Base-by-base conservation (phyloP, 2,113 vertebrate species). In the Forbesichthys papilliferus region DNA sequence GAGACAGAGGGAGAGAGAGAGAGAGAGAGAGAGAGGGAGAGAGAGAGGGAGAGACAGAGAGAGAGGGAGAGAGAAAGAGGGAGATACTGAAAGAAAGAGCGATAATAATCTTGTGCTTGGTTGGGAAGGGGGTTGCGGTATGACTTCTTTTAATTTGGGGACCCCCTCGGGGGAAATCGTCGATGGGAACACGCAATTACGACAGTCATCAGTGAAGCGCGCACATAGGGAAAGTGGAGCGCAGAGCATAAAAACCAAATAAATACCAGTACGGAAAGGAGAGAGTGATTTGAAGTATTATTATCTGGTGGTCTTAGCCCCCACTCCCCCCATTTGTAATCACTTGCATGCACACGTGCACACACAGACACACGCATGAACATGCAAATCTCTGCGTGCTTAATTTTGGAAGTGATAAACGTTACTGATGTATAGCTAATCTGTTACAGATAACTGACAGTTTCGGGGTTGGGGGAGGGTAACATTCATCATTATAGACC, bases 81-180 rank as follows among this genome's bases (percentile, higher is more conserved):
- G 70, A 80, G 78, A 63, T 59, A 61, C 36, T 42, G 67, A 77
- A 47, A n/a, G 66, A 56, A 52, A 68, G 77, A 48, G 53, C 36
- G 67, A 48, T 61, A 54, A 68, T 27, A 36, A 58, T 68, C 6
- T 80, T 83, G 75, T 78, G 84, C 72, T 80, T 54, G 76, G 77
- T 47, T 75, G 73, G 66, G 58, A 69, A 49, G 66, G 74, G 87
- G 92, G 83, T 83, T 83, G 89, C 83, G 72, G 84, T 88, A 87
- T 84, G 88, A 84, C 89, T 90, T 89, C 86, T 92, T 93, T 93
- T 92, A 91, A 93, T 92, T 92, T 91, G 79, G 88, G 85, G 80
- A 79, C 75, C 80, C 84, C 87, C 88, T 87, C 83, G n/a, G 84
- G 90, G 89, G 89, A 92, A 91, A 92, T 90, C 71, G 84, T 70